Base-by-base conservation (phyloP, 2,888 invertebrate genomes). In the Cantharis nigra region DNA sequence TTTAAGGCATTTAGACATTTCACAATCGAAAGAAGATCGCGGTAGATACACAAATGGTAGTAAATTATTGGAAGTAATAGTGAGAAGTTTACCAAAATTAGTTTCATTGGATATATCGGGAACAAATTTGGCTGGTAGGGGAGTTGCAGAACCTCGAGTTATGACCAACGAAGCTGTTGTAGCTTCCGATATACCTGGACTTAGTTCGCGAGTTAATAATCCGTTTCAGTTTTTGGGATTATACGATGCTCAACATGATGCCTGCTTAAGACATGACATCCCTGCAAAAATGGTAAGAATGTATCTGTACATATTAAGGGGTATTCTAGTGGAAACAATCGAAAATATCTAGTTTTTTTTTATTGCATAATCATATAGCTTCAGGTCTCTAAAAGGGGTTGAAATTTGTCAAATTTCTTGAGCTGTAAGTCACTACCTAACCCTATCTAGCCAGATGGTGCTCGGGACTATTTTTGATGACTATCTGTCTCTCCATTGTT, bases 101-200 rank as follows among this genome's bases (percentile, higher is more conserved):
- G 92, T 92, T 64, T 96, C 96, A 23, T 89, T 99, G 83, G 98
- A 99, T 89, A 97, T 99, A 86, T 97, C 98, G 3, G 98, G 98
- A 13, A 98, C 98, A 16, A 98, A 99, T 90, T 90, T 99, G 80
- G 97, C 98, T 63, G 97, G 98, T 13, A 92, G 93, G 73, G 96
- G 96, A 69, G 93, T 94, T 26, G 94, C 94, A 13, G 90, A 91
- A 85, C 89, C 89, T 79, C 89, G 89, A 77, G 83, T 83, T 2
- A 80, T 81, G 3, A 76, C 80, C 11, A 89, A 90, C 75, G 83
- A 86, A 2, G 88, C 88, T 81, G 89, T 84, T 86, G 20, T 87
- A 86, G 85, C 91, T n/a, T 92, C 94, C 81, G 95, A 97, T 87
- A 98, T 99, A 84, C 96, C 96, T 5, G 98, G 98, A 0, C 90